Base-by-base conservation (phyloP, 2,113 vertebrate species). In the Phylloscopus trochilus region DNA sequence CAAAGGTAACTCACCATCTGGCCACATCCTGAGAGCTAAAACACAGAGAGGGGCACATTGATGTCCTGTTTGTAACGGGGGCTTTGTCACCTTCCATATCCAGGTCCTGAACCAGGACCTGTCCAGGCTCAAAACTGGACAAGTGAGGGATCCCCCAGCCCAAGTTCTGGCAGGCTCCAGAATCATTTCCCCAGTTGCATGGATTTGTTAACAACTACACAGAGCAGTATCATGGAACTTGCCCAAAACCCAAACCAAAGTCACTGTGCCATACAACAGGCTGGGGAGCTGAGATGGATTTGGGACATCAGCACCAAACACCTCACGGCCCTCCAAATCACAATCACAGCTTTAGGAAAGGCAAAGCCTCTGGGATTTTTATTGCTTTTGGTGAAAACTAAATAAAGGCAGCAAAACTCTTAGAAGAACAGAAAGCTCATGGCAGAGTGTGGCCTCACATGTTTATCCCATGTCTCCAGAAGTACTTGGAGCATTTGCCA, bases 391-490 rank as follows among this genome's bases (percentile, higher is more conserved):
- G 74, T 83, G 75, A 66, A 79, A 96, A 92, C 63, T 39, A 73
- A 91, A 77, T 67, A n/a, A 51, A 92, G 72, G 72, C 75, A 80
- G 49, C 21, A 73, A 70, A 90, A 16, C 30, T 90, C n/a, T 58
- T 37, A 53, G 58, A 87, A 87, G 69, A 87, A 43, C 27, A 92
- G 70, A 89, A 66, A 73, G 35, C 62, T 44, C 72, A 33, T 9
- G 56, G 92, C 91, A 90, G 73, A 84, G n/a, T 72, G 89, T 78
- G 62, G 85, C 85, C 95, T 72, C 73, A 47, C 81, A 51, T 70
- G 69, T 86, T 94, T 92, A 92, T 67, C 56, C 56, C 43, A 18
- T 44, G 79, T 79, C 84, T 60, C 52, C 70, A 78, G 90, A 79
- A 89, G 83, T 39, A 76, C 67, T 83, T 6, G 10, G 80, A 95